Conservation (phyloP, 2,113 vertebrate species). For the Acanthisitta chloris region DNA sequence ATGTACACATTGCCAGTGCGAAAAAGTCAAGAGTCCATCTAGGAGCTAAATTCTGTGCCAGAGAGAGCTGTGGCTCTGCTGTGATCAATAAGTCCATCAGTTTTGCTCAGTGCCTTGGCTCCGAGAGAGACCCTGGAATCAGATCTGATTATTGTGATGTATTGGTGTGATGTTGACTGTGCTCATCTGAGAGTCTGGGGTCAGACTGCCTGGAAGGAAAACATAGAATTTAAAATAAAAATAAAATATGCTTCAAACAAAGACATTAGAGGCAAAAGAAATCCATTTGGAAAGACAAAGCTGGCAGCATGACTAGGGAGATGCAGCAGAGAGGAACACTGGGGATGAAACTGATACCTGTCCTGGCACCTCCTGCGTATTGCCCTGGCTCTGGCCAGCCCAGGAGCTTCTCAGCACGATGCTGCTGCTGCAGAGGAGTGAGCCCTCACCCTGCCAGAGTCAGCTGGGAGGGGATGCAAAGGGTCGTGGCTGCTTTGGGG, state of each 20-base stretch:
- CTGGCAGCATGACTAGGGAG: background rate
- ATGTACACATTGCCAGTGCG: background rate
- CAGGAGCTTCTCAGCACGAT: background rate
- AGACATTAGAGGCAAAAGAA: background rate
- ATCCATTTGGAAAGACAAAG: background rate
- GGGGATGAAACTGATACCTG: background rate
- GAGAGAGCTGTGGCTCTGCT: background rate
- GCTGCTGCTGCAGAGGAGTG: background rate
- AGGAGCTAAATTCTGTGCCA: background rate
- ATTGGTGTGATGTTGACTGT: background rate
- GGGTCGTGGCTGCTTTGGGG: background rate
- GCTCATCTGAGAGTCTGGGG: background rate
- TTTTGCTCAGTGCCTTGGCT: background rate
- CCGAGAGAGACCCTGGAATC: background rate
- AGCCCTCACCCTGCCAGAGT: background rate
- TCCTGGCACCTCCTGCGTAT: rapidly evolving
- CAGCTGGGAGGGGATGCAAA: rapidly evolving
- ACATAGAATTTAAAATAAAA: background rate
- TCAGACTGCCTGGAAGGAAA: background rate
- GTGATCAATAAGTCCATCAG: background rate
- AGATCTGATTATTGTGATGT: background rate
- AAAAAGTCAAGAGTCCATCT: background rate
- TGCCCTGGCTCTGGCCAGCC: background rate
- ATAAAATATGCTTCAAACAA: background rate
- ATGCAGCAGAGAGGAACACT: background rate